Conservation (phyloP, 2,113 vertebrate genomes). For the Poeciliopsis occidentalis region DNA sequence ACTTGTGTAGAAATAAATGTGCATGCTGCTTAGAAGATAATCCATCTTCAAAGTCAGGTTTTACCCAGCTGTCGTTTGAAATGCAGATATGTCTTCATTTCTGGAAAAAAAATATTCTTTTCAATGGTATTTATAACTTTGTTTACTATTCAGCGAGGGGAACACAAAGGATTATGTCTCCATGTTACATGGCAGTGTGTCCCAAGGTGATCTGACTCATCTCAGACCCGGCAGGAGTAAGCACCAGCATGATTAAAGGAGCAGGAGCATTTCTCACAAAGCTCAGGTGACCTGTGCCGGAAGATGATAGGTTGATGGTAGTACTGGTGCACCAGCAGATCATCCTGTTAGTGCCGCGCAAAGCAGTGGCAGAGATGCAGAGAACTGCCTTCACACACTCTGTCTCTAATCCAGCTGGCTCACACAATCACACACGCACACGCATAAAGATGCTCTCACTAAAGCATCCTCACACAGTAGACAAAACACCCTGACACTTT, state of each 20-base stretch:
- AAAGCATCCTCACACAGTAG: not conserved
- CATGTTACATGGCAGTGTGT: not conserved
- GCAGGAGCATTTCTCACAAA: not conserved
- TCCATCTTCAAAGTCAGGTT: not conserved
- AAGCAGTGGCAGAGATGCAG: slow-evolving; percentile 21
- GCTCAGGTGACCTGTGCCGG: not conserved
- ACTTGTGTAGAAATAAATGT: slow-evolving; percentile 8
- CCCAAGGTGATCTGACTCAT: slow-evolving; percentile 30
- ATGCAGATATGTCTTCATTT: slow-evolving; percentile 26
- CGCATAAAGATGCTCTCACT: not conserved
- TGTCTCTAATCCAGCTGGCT: slow-evolving; percentile 41
- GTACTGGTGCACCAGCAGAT: slow-evolving; percentile 22
- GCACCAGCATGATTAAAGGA: slow-evolving; percentile 6
- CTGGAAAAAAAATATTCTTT: slow-evolving; percentile 2
- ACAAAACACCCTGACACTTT: slow-evolving; percentile 40
- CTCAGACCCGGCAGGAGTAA: not conserved
- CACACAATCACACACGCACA: not conserved
- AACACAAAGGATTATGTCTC: slow-evolving; percentile 6
- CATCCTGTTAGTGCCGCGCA: not conserved
- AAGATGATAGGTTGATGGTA: slow-evolving; percentile 3
- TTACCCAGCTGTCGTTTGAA: slow-evolving; percentile 19
- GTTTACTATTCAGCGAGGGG: slow-evolving; percentile 29
- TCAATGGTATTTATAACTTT: slow-evolving; percentile 53
- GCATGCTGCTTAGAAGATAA: not conserved
- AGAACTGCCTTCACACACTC: slow-evolving; percentile 41